Percentiles rank a stretch among this genome's conserved stretches.
Evolutionary conservation across 2,888 invertebrate species (phyloP).

Genomic region (Gymnoscelis rufifasciata): DNA sequence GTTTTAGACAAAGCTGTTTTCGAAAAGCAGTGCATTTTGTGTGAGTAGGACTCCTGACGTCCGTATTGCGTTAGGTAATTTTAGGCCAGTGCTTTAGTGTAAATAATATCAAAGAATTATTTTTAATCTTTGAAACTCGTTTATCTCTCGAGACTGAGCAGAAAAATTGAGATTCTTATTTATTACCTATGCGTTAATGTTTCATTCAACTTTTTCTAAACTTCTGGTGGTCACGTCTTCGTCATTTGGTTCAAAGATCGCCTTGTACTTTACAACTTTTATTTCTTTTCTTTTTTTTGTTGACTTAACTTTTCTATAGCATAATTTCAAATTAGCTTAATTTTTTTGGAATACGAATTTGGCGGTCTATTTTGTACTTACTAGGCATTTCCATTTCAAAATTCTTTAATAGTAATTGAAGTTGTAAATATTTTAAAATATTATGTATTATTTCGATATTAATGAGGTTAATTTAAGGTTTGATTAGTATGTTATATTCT

Average conservation of each 20-base stretch:
- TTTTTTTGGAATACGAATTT: background rate
- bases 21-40: constrained; percentile 34
- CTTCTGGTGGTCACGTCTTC: constrained; percentile 12
- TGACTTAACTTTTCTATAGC: no score
- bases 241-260: background rate
- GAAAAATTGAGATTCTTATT: constrained; percentile 39
- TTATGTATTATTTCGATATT: constrained; percentile 69
- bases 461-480: constrained; percentile 69
- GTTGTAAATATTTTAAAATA: constrained; percentile 76
- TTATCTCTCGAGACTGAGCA: constrained; percentile 33
- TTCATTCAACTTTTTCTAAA: constrained; percentile 33
- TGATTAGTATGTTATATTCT: constrained; percentile 66
- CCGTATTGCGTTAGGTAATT: constrained; percentile 36
- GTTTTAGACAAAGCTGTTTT: constrained; percentile 38
- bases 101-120: constrained; percentile 36
- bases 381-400: constrained; percentile 21
- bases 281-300: no score
- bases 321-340: no score
- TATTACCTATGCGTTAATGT: constrained; percentile 33
- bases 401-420: constrained; percentile 54
- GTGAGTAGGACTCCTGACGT: constrained; percentile 30
- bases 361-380: constrained; percentile 15
- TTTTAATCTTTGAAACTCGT: constrained; percentile 37
- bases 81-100: constrained; percentile 37
- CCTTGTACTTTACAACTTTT: background rate